Evolutionary conservation across 2,888 invertebrate genomes (phyloP), one percentile per base, ranked within the genome.

Genomic region (Eulithis prunata): DNA sequence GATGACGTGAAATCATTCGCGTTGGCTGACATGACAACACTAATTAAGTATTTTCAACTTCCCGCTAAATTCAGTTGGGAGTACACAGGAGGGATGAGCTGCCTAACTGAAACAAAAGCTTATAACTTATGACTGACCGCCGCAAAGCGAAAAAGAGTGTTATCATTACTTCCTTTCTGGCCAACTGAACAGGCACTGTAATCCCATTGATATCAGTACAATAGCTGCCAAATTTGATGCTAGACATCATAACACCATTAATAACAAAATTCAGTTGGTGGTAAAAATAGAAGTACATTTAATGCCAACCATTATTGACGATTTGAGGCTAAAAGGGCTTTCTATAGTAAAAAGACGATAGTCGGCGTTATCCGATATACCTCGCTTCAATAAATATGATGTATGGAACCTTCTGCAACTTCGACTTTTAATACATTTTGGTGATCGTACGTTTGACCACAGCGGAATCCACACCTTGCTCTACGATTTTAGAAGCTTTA

Each of bases 371-470:
- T 62, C 54, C 60, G 57, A 68, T 71, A 63, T 62, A 66, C 62
- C 64, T 71, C 70, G 67, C 71, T 74, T 72, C 66, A 71, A 69
- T 75, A 67, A 68, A 62, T 66, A 45, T 45, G 52, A 32, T 45
- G 57, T 58, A 45, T 28, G 57, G 5, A n/a, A 11, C 36, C 32
- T 45, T 32, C 28, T 38, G 4, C 12, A n/a, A 32, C 55, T 49
- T 14, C 10, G 41, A 62, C 10, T 41, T 41, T 8, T 41, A 51
- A 5, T 14, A 7, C 49, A 14, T 6, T 47, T 47, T 8, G 13
- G 32, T 32, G 4, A 13, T 13, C n/a, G 4, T 47, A 13, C 1
- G 21, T 21, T 1, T 21, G 21, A 21, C 21, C 21, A 21, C 21
- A 21, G 21, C 21, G 2, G 21, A 21, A 21, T 21, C 21, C 1